phyloP scores from a whole-genome alignment of 2,113 vertebrate species.

The Platysternon megacephalum region DNA sequence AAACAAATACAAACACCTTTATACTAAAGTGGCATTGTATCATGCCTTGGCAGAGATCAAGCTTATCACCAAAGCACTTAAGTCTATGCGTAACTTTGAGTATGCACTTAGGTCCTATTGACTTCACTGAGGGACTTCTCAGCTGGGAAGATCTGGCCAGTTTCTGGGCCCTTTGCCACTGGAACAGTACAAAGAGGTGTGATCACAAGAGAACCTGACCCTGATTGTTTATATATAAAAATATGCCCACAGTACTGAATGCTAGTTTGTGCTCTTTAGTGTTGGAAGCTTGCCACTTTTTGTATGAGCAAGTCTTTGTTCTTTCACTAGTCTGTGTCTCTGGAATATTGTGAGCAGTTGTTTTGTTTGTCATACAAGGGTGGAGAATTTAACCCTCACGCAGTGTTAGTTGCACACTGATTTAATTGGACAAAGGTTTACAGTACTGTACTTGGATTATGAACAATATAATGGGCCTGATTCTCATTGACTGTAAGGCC shows the following conservation, averaged over 20 bases:
- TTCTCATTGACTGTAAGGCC: constrained; percentile 1
- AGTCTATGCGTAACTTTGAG: background rate
- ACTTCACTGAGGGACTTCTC: background rate
- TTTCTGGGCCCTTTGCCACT: background rate
- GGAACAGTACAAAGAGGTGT: background rate
- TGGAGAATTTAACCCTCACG: constrained; percentile 37
- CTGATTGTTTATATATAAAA: background rate
- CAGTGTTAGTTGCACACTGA: background rate
- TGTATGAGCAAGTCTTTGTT: constrained; percentile 45
- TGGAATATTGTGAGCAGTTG: constrained; percentile 61
- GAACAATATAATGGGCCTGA: background rate
- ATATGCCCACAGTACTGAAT: background rate
- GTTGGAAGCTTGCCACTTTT: background rate
- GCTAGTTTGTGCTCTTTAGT: constrained; percentile 7
- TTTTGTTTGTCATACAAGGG: constrained; percentile 46
- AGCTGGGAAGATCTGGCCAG: constrained; percentile 8
- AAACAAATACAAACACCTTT: background rate
- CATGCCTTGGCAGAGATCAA: background rate
- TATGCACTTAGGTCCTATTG: background rate
- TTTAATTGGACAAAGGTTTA: constrained; percentile 54
- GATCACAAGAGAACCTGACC: background rate
- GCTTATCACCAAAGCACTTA: background rate
- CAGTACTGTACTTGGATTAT: background rate
- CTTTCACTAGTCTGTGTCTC: constrained; percentile 19
- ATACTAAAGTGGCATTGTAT: background rate